These are phyloP conservation scores for Caenorhabditis japonica DNA, from an alignment of 2,888 invertebrate species.

Conservation along the genomic window DNA sequence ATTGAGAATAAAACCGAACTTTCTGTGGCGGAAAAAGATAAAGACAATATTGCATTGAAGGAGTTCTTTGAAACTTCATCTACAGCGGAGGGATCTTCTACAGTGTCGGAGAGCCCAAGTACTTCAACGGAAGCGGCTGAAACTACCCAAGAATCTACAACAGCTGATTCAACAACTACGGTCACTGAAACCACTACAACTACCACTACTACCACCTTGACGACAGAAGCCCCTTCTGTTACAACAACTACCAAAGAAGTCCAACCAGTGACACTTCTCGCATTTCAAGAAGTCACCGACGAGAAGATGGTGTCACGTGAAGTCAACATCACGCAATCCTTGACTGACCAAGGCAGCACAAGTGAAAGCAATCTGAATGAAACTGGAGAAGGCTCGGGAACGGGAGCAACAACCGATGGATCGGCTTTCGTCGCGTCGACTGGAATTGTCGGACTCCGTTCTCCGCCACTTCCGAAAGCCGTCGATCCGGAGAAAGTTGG, in stretches of 20 bases:
- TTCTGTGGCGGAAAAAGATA: conserved; percentile 18
- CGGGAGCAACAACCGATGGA: too few species aligned
- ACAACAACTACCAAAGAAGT: conserved; percentile 6
- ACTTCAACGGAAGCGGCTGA: neutral
- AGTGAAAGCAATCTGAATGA: conserved; percentile 28
- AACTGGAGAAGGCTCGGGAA: conserved; percentile 43
- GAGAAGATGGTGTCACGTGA: conserved; percentile 12
- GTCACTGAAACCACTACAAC: neutral
- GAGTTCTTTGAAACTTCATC: conserved; percentile 21
- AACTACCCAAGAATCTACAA: neutral
- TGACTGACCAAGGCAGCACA: conserved; percentile 36
- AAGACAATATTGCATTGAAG: conserved; percentile 20
- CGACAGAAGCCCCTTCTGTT: neutral
- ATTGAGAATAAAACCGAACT: conserved; percentile 14
- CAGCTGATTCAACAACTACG: neutral
- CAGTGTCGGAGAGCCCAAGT: neutral
- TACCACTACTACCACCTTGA: neutral
- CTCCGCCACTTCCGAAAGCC: conserved; percentile 45
- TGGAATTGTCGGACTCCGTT: conserved; percentile 49
- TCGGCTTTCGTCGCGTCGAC: conserved; percentile 21
- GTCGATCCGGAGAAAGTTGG: conserved; percentile 39
- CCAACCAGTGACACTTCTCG: conserved; percentile 30
- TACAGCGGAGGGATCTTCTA: neutral
- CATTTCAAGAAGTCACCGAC: conserved; percentile 39
- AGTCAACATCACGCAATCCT: conserved; percentile 21